Conservation (phyloP, 1,140 invertebrate species). For the Ooceraea biroi region DNA sequence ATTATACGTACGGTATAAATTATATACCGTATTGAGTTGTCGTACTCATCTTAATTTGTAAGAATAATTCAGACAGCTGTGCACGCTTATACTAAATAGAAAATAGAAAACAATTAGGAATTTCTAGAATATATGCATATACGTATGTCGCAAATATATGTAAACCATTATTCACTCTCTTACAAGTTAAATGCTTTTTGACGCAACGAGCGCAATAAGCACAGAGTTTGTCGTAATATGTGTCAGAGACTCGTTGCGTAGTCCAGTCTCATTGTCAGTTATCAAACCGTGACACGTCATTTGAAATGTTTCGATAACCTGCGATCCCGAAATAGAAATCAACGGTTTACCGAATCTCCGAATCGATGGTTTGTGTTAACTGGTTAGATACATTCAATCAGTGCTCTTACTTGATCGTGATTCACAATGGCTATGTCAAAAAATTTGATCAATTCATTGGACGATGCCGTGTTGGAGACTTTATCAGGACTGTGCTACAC, state of each 20-base stretch:
- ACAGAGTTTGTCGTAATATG: too few species aligned
- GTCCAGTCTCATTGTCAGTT: not conserved
- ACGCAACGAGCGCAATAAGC: too few species aligned
- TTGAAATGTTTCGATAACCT: slow-evolving; percentile 8
- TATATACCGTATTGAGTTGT: too few species aligned
- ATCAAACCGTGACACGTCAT: slow-evolving; percentile 4
- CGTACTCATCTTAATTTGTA: too few species aligned
- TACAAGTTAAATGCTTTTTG: too few species aligned
- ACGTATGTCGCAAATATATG: too few species aligned
- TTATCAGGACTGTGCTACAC: slow-evolving; percentile 89
- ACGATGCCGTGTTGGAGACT: slow-evolving; percentile 90
- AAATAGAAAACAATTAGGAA: too few species aligned
- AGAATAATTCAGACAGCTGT: too few species aligned
- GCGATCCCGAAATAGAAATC: not conserved
- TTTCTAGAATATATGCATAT: too few species aligned
- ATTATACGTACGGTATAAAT: too few species aligned
- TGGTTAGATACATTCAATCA: not conserved
- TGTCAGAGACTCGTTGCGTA: not conserved
- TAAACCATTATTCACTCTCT: too few species aligned
- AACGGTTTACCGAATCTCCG: not conserved
- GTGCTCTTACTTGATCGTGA: not conserved
- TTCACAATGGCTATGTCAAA: slow-evolving; percentile 79
- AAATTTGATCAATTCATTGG: slow-evolving; percentile 89
- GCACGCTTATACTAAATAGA: too few species aligned
- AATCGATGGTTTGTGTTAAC: not conserved